Percentiles rank a stretch among this genome's conserved stretches.
phyloP scores from a whole-genome alignment of 2,113 vertebrate genomes.

The Onychostruthus taczanowskii region DNA sequence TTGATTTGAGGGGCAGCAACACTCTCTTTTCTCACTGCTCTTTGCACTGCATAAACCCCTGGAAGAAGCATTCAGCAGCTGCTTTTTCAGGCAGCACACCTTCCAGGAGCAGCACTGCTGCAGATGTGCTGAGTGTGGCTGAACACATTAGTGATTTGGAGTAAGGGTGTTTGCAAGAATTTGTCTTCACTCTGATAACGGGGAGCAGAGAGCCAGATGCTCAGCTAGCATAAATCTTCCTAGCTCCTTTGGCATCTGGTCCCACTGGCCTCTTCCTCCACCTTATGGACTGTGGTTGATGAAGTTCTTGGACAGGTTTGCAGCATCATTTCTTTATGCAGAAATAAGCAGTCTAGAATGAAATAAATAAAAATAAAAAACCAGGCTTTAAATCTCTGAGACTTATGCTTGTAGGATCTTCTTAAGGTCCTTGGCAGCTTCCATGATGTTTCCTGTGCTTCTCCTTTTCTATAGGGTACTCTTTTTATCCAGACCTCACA shows the following conservation, averaged over 20 bases:
- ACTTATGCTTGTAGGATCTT: not conserved
- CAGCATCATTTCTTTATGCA: not conserved
- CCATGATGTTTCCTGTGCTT: not conserved
- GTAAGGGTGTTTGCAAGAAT: not conserved
- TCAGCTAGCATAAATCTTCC: not conserved
- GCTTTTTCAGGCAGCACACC: not conserved
- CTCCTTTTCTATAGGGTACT: not conserved
- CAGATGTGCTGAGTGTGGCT: not conserved
- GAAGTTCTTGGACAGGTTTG: not conserved
- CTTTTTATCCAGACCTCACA: not conserved
- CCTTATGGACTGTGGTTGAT: not conserved
- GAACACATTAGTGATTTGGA: not conserved
- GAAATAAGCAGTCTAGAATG: not conserved
- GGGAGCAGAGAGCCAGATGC: not conserved
- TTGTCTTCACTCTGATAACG: not conserved
- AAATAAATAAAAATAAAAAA: not conserved
- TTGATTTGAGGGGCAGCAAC: not conserved
- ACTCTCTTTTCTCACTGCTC: not conserved
- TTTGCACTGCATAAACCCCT: not conserved
- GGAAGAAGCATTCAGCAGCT: not conserved
- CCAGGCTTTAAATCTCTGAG: not conserved
- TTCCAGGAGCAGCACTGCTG: not conserved
- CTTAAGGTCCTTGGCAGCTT: not conserved
- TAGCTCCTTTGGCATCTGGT: not conserved
- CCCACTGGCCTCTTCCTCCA: not conserved